Evolutionary conservation across 2,113 vertebrate genomes (phyloP).

Genomic region (Lethenteron reissneri): DNA sequence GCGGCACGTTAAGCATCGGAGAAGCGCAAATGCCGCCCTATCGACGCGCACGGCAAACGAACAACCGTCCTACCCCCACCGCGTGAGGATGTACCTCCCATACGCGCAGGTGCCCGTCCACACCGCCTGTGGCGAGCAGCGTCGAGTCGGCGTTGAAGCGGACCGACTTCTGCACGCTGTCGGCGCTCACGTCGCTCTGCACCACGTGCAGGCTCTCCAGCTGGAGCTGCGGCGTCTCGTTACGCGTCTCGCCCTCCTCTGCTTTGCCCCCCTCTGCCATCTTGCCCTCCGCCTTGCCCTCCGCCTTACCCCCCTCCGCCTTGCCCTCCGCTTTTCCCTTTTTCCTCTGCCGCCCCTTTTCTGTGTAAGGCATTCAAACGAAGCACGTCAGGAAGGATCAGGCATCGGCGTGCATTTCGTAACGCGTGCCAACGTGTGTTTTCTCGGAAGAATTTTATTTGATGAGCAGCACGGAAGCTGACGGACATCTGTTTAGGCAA

Average conservation of each 20-base stretch:
- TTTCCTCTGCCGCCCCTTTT: no score
- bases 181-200: slow-evolving; percentile 49
- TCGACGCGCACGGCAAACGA: background rate
- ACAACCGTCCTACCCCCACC: background rate
- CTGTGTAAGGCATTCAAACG: no score
- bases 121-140: slow-evolving; percentile 53
- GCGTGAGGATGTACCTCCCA: slow-evolving; percentile 43
- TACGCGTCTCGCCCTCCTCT: slow-evolving; percentile 14
- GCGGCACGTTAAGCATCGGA: no score
- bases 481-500: no score
- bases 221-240: slow-evolving; percentile 22
- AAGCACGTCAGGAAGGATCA: no score
- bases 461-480: no score
- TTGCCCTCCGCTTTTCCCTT: no score
- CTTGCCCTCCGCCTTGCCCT: slow-evolving; percentile 11
- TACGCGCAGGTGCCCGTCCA: slow-evolving; percentile 46
- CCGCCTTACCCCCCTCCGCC: slow-evolving; percentile 3
- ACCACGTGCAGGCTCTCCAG: slow-evolving; percentile 36
- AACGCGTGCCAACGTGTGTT: no score
- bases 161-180: slow-evolving; percentile 61
- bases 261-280: slow-evolving; percentile 13
- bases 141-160: slow-evolving; percentile 41
- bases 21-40: no score
- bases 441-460: no score
- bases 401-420: no score